phyloP scores from a whole-genome alignment of 2,888 invertebrate species.

The Dynastes grantii region DNA sequence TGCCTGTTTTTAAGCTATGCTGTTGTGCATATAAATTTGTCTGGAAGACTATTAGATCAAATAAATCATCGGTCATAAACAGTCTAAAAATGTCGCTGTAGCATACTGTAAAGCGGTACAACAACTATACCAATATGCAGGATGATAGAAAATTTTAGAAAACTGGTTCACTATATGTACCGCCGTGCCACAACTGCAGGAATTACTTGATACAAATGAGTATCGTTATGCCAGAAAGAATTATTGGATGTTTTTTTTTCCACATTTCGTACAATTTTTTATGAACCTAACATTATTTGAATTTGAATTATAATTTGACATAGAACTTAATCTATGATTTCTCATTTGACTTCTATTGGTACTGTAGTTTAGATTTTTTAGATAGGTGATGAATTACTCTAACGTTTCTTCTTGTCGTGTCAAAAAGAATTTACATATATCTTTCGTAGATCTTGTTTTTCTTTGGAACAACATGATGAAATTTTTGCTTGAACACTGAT shows the following conservation, averaged over 20 bases:
- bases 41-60: too few species aligned
- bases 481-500: conserved; percentile 19
- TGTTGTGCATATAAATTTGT: too few species aligned
- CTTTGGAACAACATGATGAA: conserved; percentile 17
- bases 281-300: neutral
- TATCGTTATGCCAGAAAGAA: conserved; percentile 24
- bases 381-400: conserved; percentile 17
- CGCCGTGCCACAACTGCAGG: too few species aligned
- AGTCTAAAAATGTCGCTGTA: too few species aligned
- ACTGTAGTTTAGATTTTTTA: neutral
- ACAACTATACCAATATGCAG: too few species aligned
- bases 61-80: too few species aligned
- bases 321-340: neutral
- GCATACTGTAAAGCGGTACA: too few species aligned
- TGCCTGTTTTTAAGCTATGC: too few species aligned
- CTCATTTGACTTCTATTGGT: neutral
- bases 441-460: conserved; percentile 36
- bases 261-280: conserved; percentile 30
- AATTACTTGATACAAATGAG: too few species aligned
- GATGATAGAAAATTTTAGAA: too few species aligned
- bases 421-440: conserved; percentile 22
- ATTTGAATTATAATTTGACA: conserved; percentile 20
- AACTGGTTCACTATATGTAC: too few species aligned
- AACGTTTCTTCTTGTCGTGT: conserved; percentile 22
- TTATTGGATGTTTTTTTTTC: neutral